Base-by-base conservation (phyloP, 2,888 invertebrate genomes). In the Proisotoma minuta region DNA sequence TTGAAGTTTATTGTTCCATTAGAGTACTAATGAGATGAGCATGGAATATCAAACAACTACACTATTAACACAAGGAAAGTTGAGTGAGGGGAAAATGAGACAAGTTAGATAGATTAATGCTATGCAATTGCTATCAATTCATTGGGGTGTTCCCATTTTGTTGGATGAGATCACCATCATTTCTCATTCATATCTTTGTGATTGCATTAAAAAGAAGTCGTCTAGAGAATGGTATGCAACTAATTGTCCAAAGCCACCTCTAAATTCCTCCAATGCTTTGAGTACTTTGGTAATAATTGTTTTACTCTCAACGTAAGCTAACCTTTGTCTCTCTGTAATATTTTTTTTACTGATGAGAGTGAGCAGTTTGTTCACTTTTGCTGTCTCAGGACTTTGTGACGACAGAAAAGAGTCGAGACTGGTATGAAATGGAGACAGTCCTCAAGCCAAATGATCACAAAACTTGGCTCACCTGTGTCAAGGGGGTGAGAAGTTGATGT, bases 341-440 rank as follows among this genome's bases (percentile, higher is more conserved):
- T 34, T 15, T 15, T 10, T 10, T 10, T 8, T 34, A 10, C 15
- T 10, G 18, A 43, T 5, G 20, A 5, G 18, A 43, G 5, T 5
- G 10, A 43, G 5, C 43, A 12, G 18, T 43, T 43, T 43, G 43
- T 12, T 43, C 18, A 5, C 18, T 43, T 43, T 22, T 54, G 10
- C 39, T 56, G 56, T 39, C 56, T 56, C 51, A 18, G 20, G 26
- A n/a, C 47, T 3, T 22, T 56, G 56, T 5, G 56, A 56, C 56
- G 56, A 34, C 56, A 27, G 43, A 47, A 43, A 20, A 43, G 43
- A 43, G 43, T 12, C 43, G 43, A 43, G 43, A 43, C 43, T 5
- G 43, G 20, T 15, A 24, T 54, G 56, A 56, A 56, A 56, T 56
- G 56, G 56, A 56, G 56, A 56, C 56, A 56, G 56, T 56, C 56